Evolutionary conservation across 2,113 vertebrate species (phyloP), one percentile per base, ranked within the genome.

Genomic region (Muntiacus muntjak): DNA sequence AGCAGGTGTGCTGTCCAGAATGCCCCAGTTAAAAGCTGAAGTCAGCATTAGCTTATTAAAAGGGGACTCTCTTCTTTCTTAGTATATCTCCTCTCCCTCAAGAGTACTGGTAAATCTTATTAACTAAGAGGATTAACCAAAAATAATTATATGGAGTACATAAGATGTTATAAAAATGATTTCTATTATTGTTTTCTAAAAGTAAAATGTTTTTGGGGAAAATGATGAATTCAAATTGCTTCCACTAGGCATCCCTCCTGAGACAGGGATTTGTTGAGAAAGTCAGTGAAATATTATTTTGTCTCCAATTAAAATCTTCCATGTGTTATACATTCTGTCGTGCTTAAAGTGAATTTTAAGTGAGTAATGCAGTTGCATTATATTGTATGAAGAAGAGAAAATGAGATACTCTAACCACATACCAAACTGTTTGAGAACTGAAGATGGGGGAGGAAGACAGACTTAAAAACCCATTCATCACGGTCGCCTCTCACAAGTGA

Each of bases 291-390:
- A 79, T 82, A 52, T 12, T 95, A 87, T 86, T 90, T 88, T 93
- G 58, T 52, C n/a, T 88, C 52, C 21, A 74, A 13, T 97, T 94
- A 76, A 81, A 87, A 36, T 64, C 40, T 89, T 74, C 43, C 23
- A 55, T 55, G 33, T 76, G 62, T 92, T 91, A 47, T 92, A 74
- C 26, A 84, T 78, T 97, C 58, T 87, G 4, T 64, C 62, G 1
- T 91, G 79, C 54, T 97, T 91, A 79, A 92, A 79, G 17, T 97
- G n/a, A 87, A 87, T 93, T 97, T 94, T 96, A 94, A 94, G 19
- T 93, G 36, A 67, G 36, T 85, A 87, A 40, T 91, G 17, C 26
- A 47, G 25, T 86, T 97, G 76, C 19, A 6, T 95, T 86, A 47
- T 87, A 33, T 91, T 54, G 45, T 84, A 43, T 96, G 54, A 79